Conservation (phyloP, 1,140 invertebrate species). For the Parapsyche elsis region DNA sequence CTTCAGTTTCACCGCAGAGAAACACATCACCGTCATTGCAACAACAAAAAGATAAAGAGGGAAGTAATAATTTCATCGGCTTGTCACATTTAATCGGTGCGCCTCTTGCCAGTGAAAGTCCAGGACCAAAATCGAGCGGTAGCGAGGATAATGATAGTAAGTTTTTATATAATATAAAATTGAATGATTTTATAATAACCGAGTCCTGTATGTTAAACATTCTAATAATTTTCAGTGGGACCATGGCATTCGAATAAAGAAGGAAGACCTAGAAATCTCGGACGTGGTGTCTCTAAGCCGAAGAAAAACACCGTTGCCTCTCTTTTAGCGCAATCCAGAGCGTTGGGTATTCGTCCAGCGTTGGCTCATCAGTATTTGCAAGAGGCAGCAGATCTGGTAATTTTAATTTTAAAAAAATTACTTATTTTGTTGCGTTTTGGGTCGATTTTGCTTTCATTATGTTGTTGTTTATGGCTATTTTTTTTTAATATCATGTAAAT, state of each 20-base stretch:
- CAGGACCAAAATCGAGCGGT: conserved; percentile 72
- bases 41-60: conserved; percentile 18
- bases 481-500: no score
- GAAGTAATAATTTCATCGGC: background rate
- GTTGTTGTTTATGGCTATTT: no score
- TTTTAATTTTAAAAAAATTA: conserved; percentile 51
- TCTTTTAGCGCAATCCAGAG: conserved; percentile 83
- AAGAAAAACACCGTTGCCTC: conserved; percentile 93
- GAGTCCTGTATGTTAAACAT: no score
- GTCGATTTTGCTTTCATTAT: no score
- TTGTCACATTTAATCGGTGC: conserved; percentile 36
- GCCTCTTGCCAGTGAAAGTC: conserved; percentile 55
- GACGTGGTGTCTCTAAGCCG: conserved; percentile 85
- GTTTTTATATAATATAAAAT: conserved; percentile 53
- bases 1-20: conserved; percentile 59
- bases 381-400: conserved; percentile 63
- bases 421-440: no score
- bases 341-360: conserved; percentile 74
- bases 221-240: conserved; percentile 58
- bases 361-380: conserved; percentile 67
- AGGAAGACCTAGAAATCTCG: conserved; percentile 82
- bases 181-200: no score
- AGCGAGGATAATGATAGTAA: conserved; percentile 75
- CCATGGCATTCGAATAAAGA: conserved; percentile 71
- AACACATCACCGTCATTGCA: conserved; percentile 59